phyloP scores from a whole-genome alignment of 2,888 invertebrate species.

The Rhodophaea formosa region DNA sequence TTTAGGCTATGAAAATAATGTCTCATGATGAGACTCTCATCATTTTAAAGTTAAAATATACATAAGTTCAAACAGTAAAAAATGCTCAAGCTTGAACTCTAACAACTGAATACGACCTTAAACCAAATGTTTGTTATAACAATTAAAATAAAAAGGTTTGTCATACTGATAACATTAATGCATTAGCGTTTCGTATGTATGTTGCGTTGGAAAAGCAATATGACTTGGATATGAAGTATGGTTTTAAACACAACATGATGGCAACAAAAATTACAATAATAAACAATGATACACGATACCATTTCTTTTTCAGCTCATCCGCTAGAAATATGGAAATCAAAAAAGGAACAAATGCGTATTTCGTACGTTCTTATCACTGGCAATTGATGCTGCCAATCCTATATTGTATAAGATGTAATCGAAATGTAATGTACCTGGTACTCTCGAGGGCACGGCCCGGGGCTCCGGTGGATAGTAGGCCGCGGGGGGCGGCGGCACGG shows the following conservation, averaged over 20 bases:
- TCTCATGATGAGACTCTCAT: too few species aligned
- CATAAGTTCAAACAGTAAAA: not conserved
- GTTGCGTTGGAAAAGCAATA: not conserved
- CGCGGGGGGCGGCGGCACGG: constrained; percentile 68
- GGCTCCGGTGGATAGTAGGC: constrained; percentile 49
- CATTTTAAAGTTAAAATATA: too few species aligned
- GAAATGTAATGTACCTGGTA: constrained; percentile 39
- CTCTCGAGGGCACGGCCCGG: constrained; percentile 32
- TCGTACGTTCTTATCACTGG: too few species aligned
- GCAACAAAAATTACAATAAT: not conserved
- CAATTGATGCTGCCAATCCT: too few species aligned
- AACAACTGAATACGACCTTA: not conserved
- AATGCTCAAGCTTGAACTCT: not conserved
- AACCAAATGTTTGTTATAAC: not conserved
- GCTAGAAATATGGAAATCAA: too few species aligned
- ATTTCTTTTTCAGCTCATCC: too few species aligned
- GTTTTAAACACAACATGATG: not conserved
- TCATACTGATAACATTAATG: not conserved
- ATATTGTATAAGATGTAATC: not conserved
- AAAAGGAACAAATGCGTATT: too few species aligned
- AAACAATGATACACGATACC: too few species aligned
- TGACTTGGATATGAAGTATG: not conserved
- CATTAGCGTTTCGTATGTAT: not conserved
- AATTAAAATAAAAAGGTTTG: not conserved
- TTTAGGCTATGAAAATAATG: not conserved